A percentile compares a stretch with the other conserved stretches of the same genome.
These are phyloP conservation scores for Orchesella flavescens DNA, from an alignment of 2,888 invertebrate species.

Conservation along the genomic window DNA sequence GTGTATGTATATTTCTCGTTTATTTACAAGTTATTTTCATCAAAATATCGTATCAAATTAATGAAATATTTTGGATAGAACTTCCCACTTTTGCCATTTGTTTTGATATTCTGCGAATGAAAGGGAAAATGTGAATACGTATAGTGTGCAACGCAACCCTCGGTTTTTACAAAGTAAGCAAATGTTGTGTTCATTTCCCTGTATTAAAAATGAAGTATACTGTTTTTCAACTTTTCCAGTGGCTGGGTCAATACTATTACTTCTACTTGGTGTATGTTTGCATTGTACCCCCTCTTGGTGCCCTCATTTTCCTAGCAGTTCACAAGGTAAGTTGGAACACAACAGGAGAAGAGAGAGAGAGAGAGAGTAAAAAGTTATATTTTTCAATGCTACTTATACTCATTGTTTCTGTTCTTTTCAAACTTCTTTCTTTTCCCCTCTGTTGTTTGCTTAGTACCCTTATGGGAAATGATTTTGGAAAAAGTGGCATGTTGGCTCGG, in stretches of 20 bases:
- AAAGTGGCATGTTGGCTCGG: too few relatives aligned
- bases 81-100: background rate
- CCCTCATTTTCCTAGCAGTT: conserved; percentile 50
- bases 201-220: background rate
- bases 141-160: too few relatives aligned
- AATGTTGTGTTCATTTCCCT: background rate
- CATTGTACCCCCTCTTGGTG: conserved; percentile 53
- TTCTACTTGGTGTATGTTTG: conserved; percentile 57
- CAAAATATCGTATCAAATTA: background rate
- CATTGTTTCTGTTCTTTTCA: background rate
- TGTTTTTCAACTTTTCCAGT: background rate
- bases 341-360: background rate
- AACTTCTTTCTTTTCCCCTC: background rate
- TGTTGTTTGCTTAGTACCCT: background rate
- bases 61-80: background rate
- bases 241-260: conserved; percentile 42
- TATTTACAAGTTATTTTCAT: background rate
- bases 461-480: background rate
- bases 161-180: background rate
- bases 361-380: conserved; percentile 3
- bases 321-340: conserved; percentile 49
- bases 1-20: too few relatives aligned
- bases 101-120: background rate
- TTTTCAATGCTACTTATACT: background rate
- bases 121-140: too few relatives aligned